Conservation (phyloP, 2,113 vertebrate genomes). For the Noctilio leporinus region DNA sequence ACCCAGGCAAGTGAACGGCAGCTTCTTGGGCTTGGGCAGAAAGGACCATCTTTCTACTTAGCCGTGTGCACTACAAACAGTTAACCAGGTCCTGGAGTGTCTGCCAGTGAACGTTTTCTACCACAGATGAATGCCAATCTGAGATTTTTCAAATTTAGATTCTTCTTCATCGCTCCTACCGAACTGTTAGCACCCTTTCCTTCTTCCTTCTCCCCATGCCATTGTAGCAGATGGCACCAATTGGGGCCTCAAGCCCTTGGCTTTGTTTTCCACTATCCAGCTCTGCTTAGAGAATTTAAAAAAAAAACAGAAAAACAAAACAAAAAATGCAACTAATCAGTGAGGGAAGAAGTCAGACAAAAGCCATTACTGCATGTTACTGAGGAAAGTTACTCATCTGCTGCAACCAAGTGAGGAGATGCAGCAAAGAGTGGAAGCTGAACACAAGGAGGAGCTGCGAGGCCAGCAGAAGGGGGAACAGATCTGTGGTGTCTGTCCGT, state of each 20-base stretch:
- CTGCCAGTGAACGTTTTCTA: not conserved
- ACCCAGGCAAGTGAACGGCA: not conserved
- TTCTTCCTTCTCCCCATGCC: not conserved
- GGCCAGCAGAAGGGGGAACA: not conserved
- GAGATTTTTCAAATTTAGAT: not conserved
- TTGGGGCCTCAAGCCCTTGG: not conserved
- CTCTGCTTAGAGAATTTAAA: not conserved
- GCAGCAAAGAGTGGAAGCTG: not conserved
- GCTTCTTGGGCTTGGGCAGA: not conserved
- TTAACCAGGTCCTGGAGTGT: not conserved
- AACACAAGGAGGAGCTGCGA: not conserved
- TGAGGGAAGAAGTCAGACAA: not conserved
- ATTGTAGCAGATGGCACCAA: not conserved
- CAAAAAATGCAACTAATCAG: not conserved
- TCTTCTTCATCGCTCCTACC: not conserved
- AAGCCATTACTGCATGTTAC: not conserved
- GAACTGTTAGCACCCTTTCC: not conserved
- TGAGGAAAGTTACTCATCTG: not conserved
- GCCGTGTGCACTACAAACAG: not conserved
- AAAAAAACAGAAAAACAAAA: not conserved
- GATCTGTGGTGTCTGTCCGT: not conserved
- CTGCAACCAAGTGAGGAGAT: not conserved
- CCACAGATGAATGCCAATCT: not conserved
- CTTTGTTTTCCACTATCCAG: not conserved
- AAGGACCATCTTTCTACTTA: not conserved